phyloP scores from a whole-genome alignment of 1,140 invertebrate species.

The Amphibalanus amphitrite region DNA sequence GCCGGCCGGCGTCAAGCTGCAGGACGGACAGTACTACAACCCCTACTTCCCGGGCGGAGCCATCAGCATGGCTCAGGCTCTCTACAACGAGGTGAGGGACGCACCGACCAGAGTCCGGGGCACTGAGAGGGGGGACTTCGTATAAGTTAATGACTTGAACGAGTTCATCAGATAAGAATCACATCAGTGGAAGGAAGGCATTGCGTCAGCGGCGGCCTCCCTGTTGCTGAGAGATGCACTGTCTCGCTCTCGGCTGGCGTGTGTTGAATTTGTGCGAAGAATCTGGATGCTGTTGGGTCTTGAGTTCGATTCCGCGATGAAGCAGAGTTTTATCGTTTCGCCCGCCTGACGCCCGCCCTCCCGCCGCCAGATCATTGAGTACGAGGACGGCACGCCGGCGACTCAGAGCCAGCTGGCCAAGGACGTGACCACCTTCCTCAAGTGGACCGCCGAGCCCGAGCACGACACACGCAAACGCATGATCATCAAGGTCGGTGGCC shows the following conservation, averaged over 20 bases:
- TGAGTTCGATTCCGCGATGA: neutral
- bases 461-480: slow-evolving; percentile 72
- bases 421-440: slow-evolving; percentile 84
- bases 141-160: too few relatives aligned
- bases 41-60: slow-evolving; percentile 95
- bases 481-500: slow-evolving; percentile 55
- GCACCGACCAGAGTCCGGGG: too few relatives aligned
- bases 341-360: neutral
- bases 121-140: too few relatives aligned
- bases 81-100: slow-evolving; percentile 49
- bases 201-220: neutral
- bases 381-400: slow-evolving; percentile 74
- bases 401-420: slow-evolving; percentile 75
- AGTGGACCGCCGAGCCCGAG: slow-evolving; percentile 83
- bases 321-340: too few relatives aligned
- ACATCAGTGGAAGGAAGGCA: neutral
- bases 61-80: slow-evolving; percentile 88
- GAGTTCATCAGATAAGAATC: too few relatives aligned
- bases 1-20: slow-evolving; percentile 69
- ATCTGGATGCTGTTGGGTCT: slow-evolving; percentile 12
- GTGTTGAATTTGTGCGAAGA: neutral
- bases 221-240: neutral
- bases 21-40: slow-evolving; percentile 92
- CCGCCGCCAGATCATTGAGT: slow-evolving; percentile 41
- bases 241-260: neutral